Base-by-base conservation (phyloP, 2,797 vertebrate species). In the Lophura swinhoii region DNA sequence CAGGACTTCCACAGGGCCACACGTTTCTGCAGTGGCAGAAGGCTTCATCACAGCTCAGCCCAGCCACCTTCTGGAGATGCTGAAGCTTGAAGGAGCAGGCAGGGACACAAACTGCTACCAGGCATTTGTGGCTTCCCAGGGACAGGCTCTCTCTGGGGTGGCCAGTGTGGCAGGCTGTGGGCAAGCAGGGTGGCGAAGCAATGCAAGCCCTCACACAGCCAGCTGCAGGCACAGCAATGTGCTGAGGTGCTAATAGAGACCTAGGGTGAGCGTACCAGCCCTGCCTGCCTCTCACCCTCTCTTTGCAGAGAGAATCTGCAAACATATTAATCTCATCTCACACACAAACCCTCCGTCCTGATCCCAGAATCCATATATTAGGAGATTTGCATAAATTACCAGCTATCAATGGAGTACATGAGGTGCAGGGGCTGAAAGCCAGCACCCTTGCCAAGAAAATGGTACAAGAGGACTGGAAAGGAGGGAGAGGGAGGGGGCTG, bases 361-460 rank as follows among this genome's bases (percentile, higher is more conserved):
- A 96, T 96, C 95, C 96, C 94, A 96, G 96, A 96, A 96, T 94
- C 96, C 96, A 95, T 95, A 95, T 96, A 94, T 93, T 95, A 95
- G 95, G 92, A 95, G 96, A 96, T 96, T 96, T 96, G 93, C 96
- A 96, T 96, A 96, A 94, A 96, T 96, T 96, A 96, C 94, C 60
- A 79, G 94, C 95, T 96, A 96, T 96, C 96, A 96, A 96, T 93
- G 92, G 95, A 95, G 87, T 89, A 95, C 96, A 96, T 94, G 94
- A 96, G 96, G 95, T 91, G 71, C 77, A 1, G 71, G 56, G 85
- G 84, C 91, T 96, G 89, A 89, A 84, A 95, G 92, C 87, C 90
- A 95, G 78, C 79, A 84, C 90, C 93, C 91, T 94, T 96, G 94
- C 96, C 96, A 96, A 96, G 96, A 95, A 93, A 94, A 89, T 24